Evolutionary conservation across 2,113 vertebrate genomes (phyloP), one percentile per base, ranked within the genome.

Genomic region (Picathartes gymnocephalus): DNA sequence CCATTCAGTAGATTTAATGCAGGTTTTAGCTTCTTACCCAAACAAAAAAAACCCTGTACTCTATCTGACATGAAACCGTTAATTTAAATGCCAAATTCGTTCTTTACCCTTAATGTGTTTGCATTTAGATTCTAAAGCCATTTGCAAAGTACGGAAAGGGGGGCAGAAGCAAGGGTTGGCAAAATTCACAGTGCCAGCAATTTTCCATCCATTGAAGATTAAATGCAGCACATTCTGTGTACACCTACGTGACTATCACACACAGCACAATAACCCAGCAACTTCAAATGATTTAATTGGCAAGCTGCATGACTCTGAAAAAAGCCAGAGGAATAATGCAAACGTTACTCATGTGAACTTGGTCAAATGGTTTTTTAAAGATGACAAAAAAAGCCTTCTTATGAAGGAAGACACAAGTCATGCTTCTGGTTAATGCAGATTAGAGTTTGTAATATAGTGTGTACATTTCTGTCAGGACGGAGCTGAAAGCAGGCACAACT

Each of bases 31-130:
- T 86, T 95, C 56, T 96, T 53, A 22, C 50, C 8, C 37, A 35
- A 90, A 58, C 28, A 71, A 93, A 93, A 27, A 95, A 94, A 96
- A 31, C 30, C 79, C 11, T 92, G 28, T 30, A 57, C 77, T 90
- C 21, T 31, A 23, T 90, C 47, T 51, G 74, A 86, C 77, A 58
- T 40, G 40, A 76, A 97, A 93, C 71, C 68, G 92, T 93, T 95
- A 83, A 93, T 87, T 95, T 95, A 94, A 89, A 94, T 97, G 81
- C 60, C 45, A 81, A 68, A 95, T 92, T 94, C 47, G 68, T 93
- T 94, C 42, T 92, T 81, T 89, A 21, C 48, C 88, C 23, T 94
- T 96, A 92, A 86, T 83, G 39, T 89, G 25, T 66, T 88, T 96
- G 72, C 93, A 91, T 96, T 96, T 92, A 79, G 60, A 47, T 80